These are phyloP conservation scores for Aphodius sticticus DNA, from an alignment of 2,888 invertebrate species.

Conservation along the genomic window DNA sequence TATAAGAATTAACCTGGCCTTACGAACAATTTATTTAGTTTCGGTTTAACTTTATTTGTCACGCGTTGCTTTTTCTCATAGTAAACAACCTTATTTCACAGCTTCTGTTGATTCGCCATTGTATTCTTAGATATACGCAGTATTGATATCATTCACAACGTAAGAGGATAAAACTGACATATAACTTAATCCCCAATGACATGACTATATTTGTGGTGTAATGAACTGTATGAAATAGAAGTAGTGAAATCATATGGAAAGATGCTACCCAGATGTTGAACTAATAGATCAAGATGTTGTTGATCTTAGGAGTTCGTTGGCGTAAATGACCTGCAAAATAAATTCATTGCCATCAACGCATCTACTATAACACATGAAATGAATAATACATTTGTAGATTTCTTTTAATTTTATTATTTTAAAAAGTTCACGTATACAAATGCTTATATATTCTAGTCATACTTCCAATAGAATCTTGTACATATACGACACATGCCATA, in stretches of 20 bases:
- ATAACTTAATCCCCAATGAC: neutral
- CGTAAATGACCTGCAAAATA: neutral
- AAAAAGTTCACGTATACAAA: neutral
- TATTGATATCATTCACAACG: no score
- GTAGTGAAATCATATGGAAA: neutral
- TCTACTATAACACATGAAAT: neutral
- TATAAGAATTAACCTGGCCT: no score
- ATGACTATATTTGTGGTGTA: neutral
- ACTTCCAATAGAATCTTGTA: neutral
- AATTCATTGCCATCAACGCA: neutral
- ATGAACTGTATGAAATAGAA: neutral
- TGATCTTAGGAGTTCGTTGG: neutral
- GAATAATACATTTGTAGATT: neutral
- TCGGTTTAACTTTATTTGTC: no score
- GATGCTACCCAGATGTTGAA: neutral
- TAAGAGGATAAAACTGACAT: neutral
- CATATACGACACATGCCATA: neutral
- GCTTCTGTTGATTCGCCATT: no score
- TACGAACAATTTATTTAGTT: no score
- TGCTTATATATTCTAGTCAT: neutral
- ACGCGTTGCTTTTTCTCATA: no score
- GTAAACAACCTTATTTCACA: no score
- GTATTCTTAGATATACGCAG: no score
- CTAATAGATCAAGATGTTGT: neutral
- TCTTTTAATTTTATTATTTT: neutral